Percentiles rank a stretch among this genome's conserved stretches.
Conservation (phyloP, 2,888 invertebrate species). For the Rhagonycha fulva region DNA sequence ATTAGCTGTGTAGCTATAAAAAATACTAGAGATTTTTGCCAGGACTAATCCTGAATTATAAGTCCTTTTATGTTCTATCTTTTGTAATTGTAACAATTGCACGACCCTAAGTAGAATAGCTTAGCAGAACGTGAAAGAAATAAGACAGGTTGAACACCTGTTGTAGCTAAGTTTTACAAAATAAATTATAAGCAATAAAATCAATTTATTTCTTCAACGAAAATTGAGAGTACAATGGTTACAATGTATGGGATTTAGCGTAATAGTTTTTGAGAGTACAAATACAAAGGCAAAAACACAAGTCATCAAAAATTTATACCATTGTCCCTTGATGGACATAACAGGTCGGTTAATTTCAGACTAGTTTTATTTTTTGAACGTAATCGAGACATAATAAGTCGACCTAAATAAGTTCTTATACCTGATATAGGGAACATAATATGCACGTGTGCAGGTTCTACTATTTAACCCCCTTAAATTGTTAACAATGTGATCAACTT, state of each 20-base stretch:
- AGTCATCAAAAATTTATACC: slow-evolving; percentile 40
- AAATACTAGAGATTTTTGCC: slow-evolving; percentile 8
- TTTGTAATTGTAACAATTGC: slow-evolving; percentile 27
- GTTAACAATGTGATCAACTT: not conserved
- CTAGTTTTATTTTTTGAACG: slow-evolving; percentile 28
- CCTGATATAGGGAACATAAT: slow-evolving; percentile 20
- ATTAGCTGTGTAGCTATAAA: slow-evolving; percentile 4
- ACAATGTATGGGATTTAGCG: slow-evolving; percentile 39
- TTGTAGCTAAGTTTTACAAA: slow-evolving; percentile 29
- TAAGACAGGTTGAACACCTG: slow-evolving; percentile 53
- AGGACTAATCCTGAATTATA: slow-evolving; percentile 15
- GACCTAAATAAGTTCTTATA: slow-evolving; percentile 19
- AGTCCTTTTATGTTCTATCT: slow-evolving; percentile 22
- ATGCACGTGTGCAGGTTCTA: slow-evolving; percentile 30
- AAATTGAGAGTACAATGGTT: slow-evolving; percentile 43
- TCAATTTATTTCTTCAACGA: slow-evolving; percentile 49
- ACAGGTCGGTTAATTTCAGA: slow-evolving; percentile 40
- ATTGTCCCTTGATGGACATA: slow-evolving; percentile 37
- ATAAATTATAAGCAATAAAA: slow-evolving; percentile 42
- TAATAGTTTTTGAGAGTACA: slow-evolving; percentile 39
- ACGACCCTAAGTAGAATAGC: slow-evolving; percentile 21
- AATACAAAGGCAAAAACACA: slow-evolving; percentile 41
- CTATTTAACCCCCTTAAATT: slow-evolving; percentile 13
- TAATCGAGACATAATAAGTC: slow-evolving; percentile 32
- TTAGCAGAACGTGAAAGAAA: slow-evolving; percentile 35